Evolutionary conservation across 2,113 vertebrate genomes (phyloP), one percentile per base, ranked within the genome.

Genomic region (Pomatorhinus ruficollis): DNA sequence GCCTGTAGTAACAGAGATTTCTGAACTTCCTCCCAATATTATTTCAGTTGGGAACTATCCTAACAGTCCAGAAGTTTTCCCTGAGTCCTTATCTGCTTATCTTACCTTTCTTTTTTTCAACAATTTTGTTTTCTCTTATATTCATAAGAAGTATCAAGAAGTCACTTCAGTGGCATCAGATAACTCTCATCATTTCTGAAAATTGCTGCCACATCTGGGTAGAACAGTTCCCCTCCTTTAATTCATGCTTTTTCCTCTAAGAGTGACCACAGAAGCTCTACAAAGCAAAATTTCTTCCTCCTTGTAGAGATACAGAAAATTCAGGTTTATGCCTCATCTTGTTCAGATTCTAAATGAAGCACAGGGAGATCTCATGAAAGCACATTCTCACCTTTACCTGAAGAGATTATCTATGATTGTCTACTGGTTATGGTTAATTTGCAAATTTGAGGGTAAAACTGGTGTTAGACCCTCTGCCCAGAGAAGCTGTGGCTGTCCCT

Each of bases 11-110:
- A 54, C 12, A 86, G 76, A 88, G 71, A 47, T 77, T 90, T 95
- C 76, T 7, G 19, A 61, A 76, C 45, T 94, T 92, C 47, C 54
- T 83, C 0, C 0, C 15, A 22, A 4, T 93, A 74, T 92, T 86
- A 40, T 83, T 96, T 93, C 83, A 90, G 52, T 75, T 86, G 39
- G 42, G 81, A 86, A 21, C 42, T 78, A 15, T 63, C 52, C 30
- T 28, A 23, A 81, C 19, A 31, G 52, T 18, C 42, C 47, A 86
- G 42, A 90, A 77, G 15, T 54, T 92, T 77, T 59, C 14, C 57
- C 28, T 72, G 40, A 28, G 8, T 86, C 61, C 16, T 59, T 33
- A 53, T 15, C 19, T 44, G 53, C 24, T 64, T 31, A 47, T 13
- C 23, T 33, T 7, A 3, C 2, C 9, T n/a, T 82, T 59, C 24